A percentile compares a stretch with the other conserved stretches of the same genome.
These are phyloP conservation scores for Pogonocichla stellata DNA, from an alignment of 2,113 vertebrate genomes.

Conservation along the genomic window DNA sequence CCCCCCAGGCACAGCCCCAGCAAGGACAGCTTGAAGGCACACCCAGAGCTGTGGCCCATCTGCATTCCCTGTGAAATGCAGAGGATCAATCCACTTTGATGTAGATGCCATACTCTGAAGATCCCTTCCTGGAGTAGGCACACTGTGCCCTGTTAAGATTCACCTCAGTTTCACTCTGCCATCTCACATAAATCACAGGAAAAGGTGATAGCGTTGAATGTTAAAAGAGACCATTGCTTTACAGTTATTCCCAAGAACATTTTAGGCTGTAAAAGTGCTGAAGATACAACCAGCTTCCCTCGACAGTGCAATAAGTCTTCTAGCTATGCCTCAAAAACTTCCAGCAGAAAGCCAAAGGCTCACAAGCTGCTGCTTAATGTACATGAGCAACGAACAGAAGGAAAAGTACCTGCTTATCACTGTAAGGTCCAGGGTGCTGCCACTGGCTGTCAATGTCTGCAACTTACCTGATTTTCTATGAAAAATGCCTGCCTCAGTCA, in stretches of 20 bases:
- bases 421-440: neutral
- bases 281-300: neutral
- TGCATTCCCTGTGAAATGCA: rapidly evolving
- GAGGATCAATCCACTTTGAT: neutral
- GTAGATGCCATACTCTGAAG: neutral
- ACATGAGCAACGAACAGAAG: neutral
- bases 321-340: neutral
- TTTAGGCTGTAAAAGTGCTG: neutral
- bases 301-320: neutral
- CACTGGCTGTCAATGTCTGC: neutral
- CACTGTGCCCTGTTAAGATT: neutral
- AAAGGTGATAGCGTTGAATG: neutral
- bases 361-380: neutral
- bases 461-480: neutral
- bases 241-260: neutral
- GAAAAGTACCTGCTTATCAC: neutral
- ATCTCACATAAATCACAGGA: neutral
- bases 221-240: neutral
- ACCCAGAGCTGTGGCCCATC: neutral
- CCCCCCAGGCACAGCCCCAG: neutral
- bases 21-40: neutral
- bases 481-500: neutral
- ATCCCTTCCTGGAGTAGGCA: neutral
- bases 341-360: neutral
- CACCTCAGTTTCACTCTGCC: neutral